Percentiles rank a stretch among this genome's conserved stretches.
These are phyloP conservation scores for Amphipyra berbera DNA, from an alignment of 2,888 invertebrate genomes.

Conservation along the genomic window DNA sequence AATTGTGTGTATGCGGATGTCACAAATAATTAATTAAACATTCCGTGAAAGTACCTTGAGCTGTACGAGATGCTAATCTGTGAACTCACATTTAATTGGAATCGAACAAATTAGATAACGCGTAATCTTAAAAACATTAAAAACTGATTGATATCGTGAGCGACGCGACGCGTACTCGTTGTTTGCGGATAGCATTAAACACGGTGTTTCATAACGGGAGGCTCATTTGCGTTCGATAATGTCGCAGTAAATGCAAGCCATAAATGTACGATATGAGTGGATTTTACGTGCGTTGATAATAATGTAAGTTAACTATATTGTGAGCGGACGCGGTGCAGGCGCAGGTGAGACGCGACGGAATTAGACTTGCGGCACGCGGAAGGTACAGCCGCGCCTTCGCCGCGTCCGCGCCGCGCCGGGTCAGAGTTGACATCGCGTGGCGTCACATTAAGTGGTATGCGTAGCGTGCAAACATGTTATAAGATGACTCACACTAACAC, in stretches of 20 bases:
- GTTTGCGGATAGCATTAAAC: constrained; percentile 4
- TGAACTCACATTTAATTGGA: constrained; percentile 2
- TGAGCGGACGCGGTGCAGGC: neutral
- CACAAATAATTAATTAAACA: neutral
- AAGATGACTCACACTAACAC: neutral
- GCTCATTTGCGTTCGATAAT: constrained; percentile 23
- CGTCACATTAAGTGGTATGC: constrained; percentile 3
- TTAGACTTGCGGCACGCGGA: constrained; percentile 29
- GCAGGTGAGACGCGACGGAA: constrained; percentile 15
- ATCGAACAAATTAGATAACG: constrained; percentile 14
- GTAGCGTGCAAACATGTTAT: neutral
- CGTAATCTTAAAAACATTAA: constrained; percentile 7
- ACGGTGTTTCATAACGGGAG: constrained; percentile 13
- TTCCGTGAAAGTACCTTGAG: neutral
- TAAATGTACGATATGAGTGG: constrained; percentile 4
- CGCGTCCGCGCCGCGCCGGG: neutral
- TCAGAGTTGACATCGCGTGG: neutral
- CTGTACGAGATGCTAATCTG: neutral
- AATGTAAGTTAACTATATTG: constrained; percentile 1
- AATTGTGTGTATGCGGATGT: too few relatives aligned
- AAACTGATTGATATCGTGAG: constrained; percentile 11
- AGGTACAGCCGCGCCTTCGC: neutral
- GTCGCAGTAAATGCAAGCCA: constrained; percentile 3
- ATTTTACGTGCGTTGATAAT: constrained; percentile 11
- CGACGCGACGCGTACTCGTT: neutral